These are phyloP conservation scores for Manacus vitellinus DNA, from an alignment of 2,113 vertebrate genomes.

Conservation along the genomic window DNA sequence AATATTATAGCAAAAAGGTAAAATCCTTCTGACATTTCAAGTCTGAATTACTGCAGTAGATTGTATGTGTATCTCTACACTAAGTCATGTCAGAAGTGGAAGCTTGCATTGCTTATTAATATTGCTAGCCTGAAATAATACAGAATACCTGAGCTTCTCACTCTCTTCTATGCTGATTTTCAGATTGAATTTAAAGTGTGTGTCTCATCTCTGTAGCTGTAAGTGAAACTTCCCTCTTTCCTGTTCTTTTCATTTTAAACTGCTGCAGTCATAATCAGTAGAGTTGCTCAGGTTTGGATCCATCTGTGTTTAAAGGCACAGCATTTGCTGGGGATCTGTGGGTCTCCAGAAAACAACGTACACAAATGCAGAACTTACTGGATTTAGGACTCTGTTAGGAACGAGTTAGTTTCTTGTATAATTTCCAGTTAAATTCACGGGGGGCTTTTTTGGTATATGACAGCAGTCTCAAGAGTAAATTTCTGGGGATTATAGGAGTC, in stretches of 20 bases:
- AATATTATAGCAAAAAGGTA: constrained; percentile 39
- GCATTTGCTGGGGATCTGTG: not conserved
- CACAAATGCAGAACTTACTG: not conserved
- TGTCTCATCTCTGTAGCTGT: not conserved
- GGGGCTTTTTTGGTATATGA: not conserved
- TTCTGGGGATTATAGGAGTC: not conserved
- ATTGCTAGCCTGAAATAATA: not conserved
- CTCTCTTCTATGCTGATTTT: not conserved
- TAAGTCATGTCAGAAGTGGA: not conserved
- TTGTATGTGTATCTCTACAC: not conserved
- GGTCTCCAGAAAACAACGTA: not conserved
- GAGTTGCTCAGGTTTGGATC: not conserved
- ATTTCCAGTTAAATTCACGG: not conserved
- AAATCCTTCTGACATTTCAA: constrained; percentile 1
- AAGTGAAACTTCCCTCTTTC: not conserved
- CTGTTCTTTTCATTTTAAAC: not conserved
- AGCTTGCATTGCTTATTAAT: constrained; percentile 9
- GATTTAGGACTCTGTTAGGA: not conserved
- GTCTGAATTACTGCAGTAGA: not conserved
- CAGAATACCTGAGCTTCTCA: not conserved
- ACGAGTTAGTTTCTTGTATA: not conserved
- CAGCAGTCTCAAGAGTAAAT: not conserved
- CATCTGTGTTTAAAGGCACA: not conserved
- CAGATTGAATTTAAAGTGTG: not conserved
- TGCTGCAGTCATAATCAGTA: not conserved